Percentiles rank a stretch among this genome's conserved stretches.
These are phyloP conservation scores for Kryptopterus vitreolus DNA, from an alignment of 2,797 vertebrate genomes.

Conservation along the genomic window DNA sequence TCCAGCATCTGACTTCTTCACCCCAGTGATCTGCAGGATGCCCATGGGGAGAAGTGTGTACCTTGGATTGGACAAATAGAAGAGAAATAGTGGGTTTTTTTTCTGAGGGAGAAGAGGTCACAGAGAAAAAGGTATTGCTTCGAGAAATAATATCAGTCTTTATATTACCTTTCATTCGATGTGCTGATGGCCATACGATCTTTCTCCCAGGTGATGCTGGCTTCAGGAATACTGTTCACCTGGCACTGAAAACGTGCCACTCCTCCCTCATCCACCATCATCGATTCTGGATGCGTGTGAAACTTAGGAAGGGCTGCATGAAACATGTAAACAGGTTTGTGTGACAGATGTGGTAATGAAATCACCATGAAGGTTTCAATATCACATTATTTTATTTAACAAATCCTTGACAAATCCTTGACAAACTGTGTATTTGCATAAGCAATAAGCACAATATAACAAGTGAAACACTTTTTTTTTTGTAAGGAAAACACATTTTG, in stretches of 20 bases:
- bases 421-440: neutral
- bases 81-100: neutral
- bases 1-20: slow-evolving; percentile 66
- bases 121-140: neutral
- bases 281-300: slow-evolving; percentile 73
- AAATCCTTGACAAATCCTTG: neutral
- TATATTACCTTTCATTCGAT: slow-evolving; percentile 64
- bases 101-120: neutral
- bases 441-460: neutral
- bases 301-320: slow-evolving; percentile 75
- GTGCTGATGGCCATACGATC: slow-evolving; percentile 62
- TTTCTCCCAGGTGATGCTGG: slow-evolving; percentile 78
- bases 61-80: slow-evolving; percentile 58
- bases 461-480: neutral
- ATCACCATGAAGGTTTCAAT: neutral
- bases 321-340: neutral
- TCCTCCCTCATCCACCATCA: slow-evolving; percentile 70
- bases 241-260: slow-evolving; percentile 76
- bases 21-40: slow-evolving; percentile 73
- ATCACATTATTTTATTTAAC: neutral
- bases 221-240: slow-evolving; percentile 71
- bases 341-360: neutral
- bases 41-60: slow-evolving; percentile 78
- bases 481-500: neutral
- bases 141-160: neutral